Base-by-base conservation (phyloP, 35 echinoderm and acorn worm species). In the Nesometra sesokonis region DNA sequence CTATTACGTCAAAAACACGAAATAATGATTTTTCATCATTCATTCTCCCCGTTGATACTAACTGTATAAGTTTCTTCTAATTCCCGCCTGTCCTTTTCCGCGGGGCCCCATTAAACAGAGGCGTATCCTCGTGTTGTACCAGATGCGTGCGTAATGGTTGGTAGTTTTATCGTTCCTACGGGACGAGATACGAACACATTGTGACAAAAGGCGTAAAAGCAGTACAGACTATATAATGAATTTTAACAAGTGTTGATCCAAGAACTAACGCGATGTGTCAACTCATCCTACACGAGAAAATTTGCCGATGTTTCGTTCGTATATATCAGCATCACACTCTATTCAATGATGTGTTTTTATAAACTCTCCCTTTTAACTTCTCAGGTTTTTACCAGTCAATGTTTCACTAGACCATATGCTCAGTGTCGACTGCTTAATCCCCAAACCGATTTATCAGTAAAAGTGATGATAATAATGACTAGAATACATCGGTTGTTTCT, bases 171-270 rank as follows among this genome's bases (percentile, higher is more conserved):
- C 21, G 52, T 13, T 67, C 52, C 52, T 9, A 1, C 0, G 52
- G 52, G 52, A 67, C 9, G 23, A 5, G 52, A 67, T 67, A 17
- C 52, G 52, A 67, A 67, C 52, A 67, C 52, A 67, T 67, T 67
- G 9, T 27, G 52, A 67, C 52, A 67, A 67, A 67, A 67, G 52
- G 52, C 52, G 52, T 67, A 67, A 67, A 67, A 67, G 52, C 52
- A 67, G 52, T 67, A 67, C 52, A 67, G 52, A 67, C 52, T 67
- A 67, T 67, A 67, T 67, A 67, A 67, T 67, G 52, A 67, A 67
- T 67, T 67, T 67, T 67, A 67, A 67, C 52, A 67, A 67, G 52
- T 67, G 52, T 67, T 67, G 52, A 67, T 67, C 52, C 52, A 67
- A 9, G 52, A 67, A 19, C 52, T 67, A 67, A 43, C 21, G 23